A percentile compares a stretch with the other conserved stretches of the same genome.
These are phyloP conservation scores for Hapalemur alaotrensis DNA, from an alignment of 2,797 vertebrate species.

Conservation along the genomic window DNA sequence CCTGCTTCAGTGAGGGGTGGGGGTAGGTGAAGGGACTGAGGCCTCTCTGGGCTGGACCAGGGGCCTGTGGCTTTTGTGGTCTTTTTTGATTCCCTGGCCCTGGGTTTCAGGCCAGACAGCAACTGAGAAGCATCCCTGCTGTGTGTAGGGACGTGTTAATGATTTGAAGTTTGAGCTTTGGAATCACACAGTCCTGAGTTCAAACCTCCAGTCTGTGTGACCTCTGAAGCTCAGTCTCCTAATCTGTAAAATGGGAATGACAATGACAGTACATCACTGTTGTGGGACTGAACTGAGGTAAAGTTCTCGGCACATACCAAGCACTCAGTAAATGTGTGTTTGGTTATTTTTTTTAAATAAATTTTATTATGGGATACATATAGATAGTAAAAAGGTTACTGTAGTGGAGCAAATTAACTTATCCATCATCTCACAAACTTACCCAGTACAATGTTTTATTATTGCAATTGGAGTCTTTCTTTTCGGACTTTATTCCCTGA, in stretches of 20 bases:
- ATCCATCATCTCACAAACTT: neutral
- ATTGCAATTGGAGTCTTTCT: neutral
- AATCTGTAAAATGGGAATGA: neutral
- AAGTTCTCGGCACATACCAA: neutral
- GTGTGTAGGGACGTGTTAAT: too few species aligned
- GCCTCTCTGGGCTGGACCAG: neutral
- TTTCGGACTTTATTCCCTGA: neutral
- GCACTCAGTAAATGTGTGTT: neutral
- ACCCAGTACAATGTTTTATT: neutral
- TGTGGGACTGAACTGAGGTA: neutral
- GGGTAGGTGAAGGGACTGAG: neutral
- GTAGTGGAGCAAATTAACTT: neutral
- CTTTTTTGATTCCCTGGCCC: neutral
- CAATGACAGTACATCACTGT: neutral
- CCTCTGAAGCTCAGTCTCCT: neutral
- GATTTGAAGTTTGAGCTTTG: neutral
- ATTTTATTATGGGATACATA: neutral
- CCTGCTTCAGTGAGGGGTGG: slow-evolving; percentile 45
- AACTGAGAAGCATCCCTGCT: neutral
- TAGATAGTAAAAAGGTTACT: neutral
- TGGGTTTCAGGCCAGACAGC: neutral
- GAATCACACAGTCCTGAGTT: neutral
- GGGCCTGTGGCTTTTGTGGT: neutral
- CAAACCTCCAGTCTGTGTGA: neutral
- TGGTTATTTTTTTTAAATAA: neutral